Evolutionary conservation across 2,797 vertebrate species (phyloP).

Genomic region (Chloroceryle amazona): DNA sequence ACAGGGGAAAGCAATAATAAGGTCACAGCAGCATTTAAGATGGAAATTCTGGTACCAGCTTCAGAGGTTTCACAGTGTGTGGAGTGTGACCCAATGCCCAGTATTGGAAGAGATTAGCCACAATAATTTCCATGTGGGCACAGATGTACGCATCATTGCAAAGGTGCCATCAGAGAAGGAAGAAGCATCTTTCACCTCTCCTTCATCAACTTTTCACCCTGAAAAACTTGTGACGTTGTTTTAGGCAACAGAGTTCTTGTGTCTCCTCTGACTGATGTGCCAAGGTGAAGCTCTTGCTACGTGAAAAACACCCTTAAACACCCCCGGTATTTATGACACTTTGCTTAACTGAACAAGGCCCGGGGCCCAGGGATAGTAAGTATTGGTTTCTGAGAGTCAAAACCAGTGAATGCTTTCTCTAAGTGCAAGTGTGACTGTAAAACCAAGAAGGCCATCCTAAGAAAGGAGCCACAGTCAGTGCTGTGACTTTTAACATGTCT

Average conservation of each 20-base stretch:
- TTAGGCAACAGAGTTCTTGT: not conserved
- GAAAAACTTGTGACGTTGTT: not conserved
- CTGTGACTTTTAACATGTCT: not conserved
- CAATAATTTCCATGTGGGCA: not conserved
- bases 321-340: not conserved
- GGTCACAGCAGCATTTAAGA: rapidly evolving
- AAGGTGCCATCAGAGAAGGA: not conserved
- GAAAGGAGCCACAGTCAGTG: not conserved
- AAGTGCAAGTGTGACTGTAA: not conserved
- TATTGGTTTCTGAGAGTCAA: not conserved
- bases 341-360: not conserved
- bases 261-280: not conserved
- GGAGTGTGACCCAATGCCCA: not conserved
- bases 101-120: not conserved
- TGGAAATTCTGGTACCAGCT: not conserved
- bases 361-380: not conserved
- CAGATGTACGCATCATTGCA: not conserved
- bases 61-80: not conserved
- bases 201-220: not conserved
- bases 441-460: not conserved
- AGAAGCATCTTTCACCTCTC: not conserved
- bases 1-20: not conserved
- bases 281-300: not conserved
- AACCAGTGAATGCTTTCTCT: not conserved
- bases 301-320: not conserved